phyloP scores from a whole-genome alignment of 1,140 invertebrate species.

The Trinorchestia longiramus region DNA sequence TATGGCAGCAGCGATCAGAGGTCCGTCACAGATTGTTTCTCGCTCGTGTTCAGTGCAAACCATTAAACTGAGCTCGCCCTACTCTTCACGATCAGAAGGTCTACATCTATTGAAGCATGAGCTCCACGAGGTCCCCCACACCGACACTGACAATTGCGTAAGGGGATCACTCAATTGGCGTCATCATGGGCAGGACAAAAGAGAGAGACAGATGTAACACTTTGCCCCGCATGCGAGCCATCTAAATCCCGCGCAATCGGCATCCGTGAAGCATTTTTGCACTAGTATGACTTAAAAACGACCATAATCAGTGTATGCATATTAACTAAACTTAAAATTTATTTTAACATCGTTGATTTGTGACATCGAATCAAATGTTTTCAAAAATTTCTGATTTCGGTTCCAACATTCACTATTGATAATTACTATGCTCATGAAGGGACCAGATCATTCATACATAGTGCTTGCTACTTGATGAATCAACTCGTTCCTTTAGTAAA shows the following conservation, averaged over 20 bases:
- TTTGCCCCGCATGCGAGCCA: slow-evolving; percentile 20
- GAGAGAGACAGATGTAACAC: slow-evolving; percentile 44
- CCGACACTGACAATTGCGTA: slow-evolving; percentile 38
- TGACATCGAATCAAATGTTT: background rate
- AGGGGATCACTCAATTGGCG: slow-evolving; percentile 50
- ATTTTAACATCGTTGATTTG: background rate
- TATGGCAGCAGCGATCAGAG: slow-evolving; percentile 33
- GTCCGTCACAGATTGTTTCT: slow-evolving; percentile 44
- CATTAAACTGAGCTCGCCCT: slow-evolving; percentile 30
- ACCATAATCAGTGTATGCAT: background rate
- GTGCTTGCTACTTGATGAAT: too few relatives aligned
- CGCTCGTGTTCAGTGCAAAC: slow-evolving; percentile 38
- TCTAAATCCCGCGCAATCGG: background rate
- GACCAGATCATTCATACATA: too few relatives aligned
- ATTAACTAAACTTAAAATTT: background rate
- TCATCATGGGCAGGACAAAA: slow-evolving; percentile 21
- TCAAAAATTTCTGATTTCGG: background rate
- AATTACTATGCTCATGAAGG: background rate
- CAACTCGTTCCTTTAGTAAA: too few relatives aligned
- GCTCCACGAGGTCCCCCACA: slow-evolving; percentile 12
- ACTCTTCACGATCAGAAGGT: slow-evolving; percentile 32
- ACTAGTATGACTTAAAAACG: background rate
- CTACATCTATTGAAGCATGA: slow-evolving; percentile 35
- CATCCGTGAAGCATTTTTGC: background rate
- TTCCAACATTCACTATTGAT: background rate